These are phyloP conservation scores for Trachops cirrhosus DNA, from an alignment of 2,797 vertebrate species.

Conservation along the genomic window DNA sequence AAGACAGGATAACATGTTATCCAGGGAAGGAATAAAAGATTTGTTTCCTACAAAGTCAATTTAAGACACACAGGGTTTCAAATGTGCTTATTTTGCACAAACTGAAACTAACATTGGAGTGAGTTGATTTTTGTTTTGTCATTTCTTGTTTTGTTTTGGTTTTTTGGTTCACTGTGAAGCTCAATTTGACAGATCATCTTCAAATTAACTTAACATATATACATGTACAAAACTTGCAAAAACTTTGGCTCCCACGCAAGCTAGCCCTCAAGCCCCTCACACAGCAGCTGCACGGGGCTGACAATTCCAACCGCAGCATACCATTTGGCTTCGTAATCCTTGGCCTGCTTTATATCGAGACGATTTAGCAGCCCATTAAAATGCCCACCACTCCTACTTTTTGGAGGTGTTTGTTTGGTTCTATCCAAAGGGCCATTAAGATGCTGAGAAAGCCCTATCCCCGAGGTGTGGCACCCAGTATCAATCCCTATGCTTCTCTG, in stretches of 20 bases:
- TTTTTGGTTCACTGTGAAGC: constrained; percentile 26
- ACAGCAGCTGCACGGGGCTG: constrained; percentile 52
- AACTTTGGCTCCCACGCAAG: constrained; percentile 39
- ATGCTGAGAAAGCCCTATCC: background rate
- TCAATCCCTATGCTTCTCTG: background rate
- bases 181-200: constrained; percentile 22
- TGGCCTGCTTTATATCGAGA: background rate
- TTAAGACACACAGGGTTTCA: constrained; percentile 8
- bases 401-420: constrained; percentile 13
- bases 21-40: background rate
- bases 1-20: background rate
- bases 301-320: background rate
- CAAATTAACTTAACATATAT: constrained; percentile 12
- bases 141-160: background rate
- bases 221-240: constrained; percentile 48
- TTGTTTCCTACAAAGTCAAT: background rate
- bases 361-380: constrained; percentile 3
- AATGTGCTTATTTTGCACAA: background rate
- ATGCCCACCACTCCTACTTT: background rate
- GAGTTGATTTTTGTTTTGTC: background rate
- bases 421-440: background rate
- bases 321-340: constrained; percentile 50
- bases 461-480: background rate
- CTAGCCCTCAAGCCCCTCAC: background rate
- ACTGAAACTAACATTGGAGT: constrained; percentile 40